Conservation (phyloP, 2,888 invertebrate genomes). For the Yponomeuta plumbellus region DNA sequence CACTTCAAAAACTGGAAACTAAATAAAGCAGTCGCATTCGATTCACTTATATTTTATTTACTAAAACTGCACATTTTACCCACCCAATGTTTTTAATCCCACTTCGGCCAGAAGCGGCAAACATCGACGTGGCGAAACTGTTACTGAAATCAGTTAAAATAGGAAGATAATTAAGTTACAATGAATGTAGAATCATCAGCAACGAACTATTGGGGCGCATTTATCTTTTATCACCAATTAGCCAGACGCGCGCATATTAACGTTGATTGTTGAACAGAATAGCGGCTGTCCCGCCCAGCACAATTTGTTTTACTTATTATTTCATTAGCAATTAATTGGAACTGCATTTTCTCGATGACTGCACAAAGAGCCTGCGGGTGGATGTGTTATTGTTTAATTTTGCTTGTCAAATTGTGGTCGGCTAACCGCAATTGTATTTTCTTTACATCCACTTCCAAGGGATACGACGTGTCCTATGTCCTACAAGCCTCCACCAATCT, state of each 20-base stretch:
- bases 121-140: neutral
- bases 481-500: too few species aligned
- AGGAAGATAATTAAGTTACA: neutral
- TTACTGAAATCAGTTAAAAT: neutral
- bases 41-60: too few species aligned
- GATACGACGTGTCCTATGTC: too few species aligned
- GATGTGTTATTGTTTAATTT: neutral
- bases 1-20: too few species aligned
- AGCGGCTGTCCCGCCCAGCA: neutral
- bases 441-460: too few species aligned
- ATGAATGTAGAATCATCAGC: neutral
- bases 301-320: constrained; percentile 8
- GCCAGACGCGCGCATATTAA: constrained; percentile 7
- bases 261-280: constrained; percentile 9
- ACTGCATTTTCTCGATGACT: constrained; percentile 7
- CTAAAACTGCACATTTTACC: too few species aligned
- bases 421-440: too few species aligned
- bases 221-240: constrained; percentile 11
- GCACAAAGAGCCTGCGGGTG: constrained; percentile 1
- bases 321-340: constrained; percentile 14
- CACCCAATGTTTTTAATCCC: too few species aligned
- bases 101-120: neutral
- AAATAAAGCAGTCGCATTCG: too few species aligned
- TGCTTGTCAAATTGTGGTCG: neutral
- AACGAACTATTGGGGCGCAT: neutral